Evolutionary conservation across 2,113 vertebrate genomes (phyloP).

Genomic region (Orycteropus afer): DNA sequence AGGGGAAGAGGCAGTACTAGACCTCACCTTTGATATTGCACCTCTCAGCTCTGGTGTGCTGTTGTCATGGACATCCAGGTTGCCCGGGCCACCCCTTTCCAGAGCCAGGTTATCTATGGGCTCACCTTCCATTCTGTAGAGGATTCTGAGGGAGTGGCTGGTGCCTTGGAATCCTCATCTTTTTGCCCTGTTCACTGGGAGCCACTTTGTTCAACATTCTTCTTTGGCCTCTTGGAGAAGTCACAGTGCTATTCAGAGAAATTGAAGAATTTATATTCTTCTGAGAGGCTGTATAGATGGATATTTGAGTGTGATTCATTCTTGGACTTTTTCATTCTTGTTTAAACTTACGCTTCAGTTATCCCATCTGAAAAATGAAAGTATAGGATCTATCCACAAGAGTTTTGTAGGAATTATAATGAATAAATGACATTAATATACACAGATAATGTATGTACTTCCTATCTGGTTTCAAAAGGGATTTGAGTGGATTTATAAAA

Average conservation of each 20-base stretch:
- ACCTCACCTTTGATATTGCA: not conserved
- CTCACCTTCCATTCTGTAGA: not conserved
- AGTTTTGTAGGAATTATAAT: not conserved
- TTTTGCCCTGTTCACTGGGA: not conserved
- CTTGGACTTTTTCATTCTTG: not conserved
- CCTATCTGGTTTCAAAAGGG: not conserved
- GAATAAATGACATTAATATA: not conserved
- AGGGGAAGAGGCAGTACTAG: not conserved
- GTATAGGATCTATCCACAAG: not conserved
- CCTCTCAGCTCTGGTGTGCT: not conserved
- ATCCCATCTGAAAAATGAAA: not conserved
- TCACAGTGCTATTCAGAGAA: not conserved
- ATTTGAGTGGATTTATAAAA: not conserved
- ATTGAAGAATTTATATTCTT: not conserved
- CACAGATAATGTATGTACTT: too few species aligned
- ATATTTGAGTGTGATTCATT: not conserved
- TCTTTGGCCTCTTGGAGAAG: not conserved
- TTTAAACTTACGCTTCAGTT: not conserved
- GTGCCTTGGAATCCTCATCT: not conserved
- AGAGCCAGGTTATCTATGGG: not conserved
- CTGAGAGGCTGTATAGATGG: not conserved
- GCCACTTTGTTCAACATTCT: not conserved
- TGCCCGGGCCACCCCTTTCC: not conserved
- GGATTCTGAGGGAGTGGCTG: not conserved
- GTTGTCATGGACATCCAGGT: not conserved